Conservation (phyloP, 2,797 vertebrate species). For the Tenualosa ilisha region DNA sequence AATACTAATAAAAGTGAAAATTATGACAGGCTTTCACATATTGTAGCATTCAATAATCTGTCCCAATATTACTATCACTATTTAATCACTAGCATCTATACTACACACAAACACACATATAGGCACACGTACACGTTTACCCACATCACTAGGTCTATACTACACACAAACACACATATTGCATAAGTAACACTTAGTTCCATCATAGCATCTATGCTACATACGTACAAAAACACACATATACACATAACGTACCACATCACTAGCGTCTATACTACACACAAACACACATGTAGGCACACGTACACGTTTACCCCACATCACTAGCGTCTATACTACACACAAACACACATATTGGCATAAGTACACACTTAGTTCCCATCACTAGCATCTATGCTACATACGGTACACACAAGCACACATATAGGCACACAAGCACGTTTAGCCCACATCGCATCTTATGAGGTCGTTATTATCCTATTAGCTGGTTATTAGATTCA, state of each 20-base stretch:
- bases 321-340: too few relatives aligned
- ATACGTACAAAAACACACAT: neutral
- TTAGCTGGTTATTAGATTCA: conserved; percentile 18
- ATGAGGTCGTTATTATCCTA: conserved; percentile 21
- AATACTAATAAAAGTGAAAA: too few relatives aligned
- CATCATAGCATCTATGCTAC: neutral
- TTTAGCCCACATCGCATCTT: conserved; percentile 15
- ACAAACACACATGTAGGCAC: neutral
- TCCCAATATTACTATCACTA: too few relatives aligned
- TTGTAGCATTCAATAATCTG: too few relatives aligned
- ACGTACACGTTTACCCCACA: neutral
- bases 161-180: neutral
- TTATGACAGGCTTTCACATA: too few relatives aligned
- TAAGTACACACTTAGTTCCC: neutral
- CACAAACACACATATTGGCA: neutral
- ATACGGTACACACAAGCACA: neutral
- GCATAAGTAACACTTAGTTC: neutral
- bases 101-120: neutral
- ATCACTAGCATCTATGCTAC: neutral
- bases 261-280: too few relatives aligned
- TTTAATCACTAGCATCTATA: too few relatives aligned
- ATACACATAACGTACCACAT: neutral
- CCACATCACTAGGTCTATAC: too few relatives aligned
- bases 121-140: neutral
- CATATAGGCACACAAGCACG: neutral